Conservation (phyloP, 2,797 vertebrate species). For the Telmatherina bonti region DNA sequence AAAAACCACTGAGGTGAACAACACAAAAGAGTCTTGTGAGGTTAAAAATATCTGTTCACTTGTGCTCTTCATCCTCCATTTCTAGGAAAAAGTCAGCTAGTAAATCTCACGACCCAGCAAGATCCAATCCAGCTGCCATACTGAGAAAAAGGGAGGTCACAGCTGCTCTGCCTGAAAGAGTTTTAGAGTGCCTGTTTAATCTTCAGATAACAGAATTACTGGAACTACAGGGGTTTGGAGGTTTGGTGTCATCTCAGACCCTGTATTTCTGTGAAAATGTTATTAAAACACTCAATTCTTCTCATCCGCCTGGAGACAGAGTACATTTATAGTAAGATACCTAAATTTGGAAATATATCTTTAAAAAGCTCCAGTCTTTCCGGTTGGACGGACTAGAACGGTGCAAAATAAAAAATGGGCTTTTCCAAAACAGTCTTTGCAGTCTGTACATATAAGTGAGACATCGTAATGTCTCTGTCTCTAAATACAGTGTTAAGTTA, state of each 20-base stretch:
- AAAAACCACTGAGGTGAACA: constrained; percentile 14
- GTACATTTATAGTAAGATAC: neutral
- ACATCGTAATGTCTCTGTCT: neutral
- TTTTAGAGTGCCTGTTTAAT: constrained; percentile 38
- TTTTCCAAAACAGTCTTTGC: constrained; percentile 8
- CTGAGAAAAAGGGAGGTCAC: constrained; percentile 51
- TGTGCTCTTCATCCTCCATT: constrained; percentile 40
- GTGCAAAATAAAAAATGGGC: neutral
- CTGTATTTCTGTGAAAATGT: constrained; percentile 31
- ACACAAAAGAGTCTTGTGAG: constrained; percentile 34
- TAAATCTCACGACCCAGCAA: constrained; percentile 51
- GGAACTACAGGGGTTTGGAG: constrained; percentile 41
- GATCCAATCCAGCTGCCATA: constrained; percentile 59
- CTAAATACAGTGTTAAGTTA: neutral
- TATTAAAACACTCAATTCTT: constrained; percentile 55
- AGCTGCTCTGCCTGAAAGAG: constrained; percentile 35
- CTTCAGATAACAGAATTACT: constrained; percentile 26
- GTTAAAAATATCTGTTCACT: constrained; percentile 38
- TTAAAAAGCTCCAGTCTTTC: neutral
- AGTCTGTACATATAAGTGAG: neutral
- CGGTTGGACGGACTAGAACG: neutral
- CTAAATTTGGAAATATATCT: constrained; percentile 1
- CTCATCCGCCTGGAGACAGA: constrained; percentile 14
- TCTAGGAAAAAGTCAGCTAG: constrained; percentile 45
- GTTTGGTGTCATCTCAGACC: constrained; percentile 32